Evolutionary conservation across 2,113 vertebrate genomes (phyloP).

Genomic region (Panthera uncia): DNA sequence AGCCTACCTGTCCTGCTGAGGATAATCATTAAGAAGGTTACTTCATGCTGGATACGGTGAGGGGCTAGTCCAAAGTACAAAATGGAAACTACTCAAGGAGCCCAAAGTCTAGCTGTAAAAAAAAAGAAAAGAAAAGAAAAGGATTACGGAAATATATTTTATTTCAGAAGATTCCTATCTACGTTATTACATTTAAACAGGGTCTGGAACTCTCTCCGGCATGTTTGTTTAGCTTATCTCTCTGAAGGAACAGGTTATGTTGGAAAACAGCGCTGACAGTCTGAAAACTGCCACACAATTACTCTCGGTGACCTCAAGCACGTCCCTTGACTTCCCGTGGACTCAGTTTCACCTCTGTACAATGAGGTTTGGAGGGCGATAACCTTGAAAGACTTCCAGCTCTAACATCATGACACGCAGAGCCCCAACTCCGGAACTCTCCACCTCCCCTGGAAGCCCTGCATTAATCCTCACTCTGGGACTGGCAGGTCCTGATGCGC

Average conservation of each 20-base stretch:
- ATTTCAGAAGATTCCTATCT: neutral
- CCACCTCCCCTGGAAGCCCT: neutral
- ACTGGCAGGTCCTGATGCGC: neutral
- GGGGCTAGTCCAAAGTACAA: neutral
- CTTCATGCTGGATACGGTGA: neutral
- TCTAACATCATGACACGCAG: neutral
- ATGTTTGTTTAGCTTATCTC: neutral
- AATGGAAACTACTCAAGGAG: neutral
- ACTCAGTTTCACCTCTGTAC: neutral
- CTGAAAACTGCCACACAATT: neutral
- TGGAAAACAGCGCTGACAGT: neutral
- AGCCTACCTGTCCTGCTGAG: neutral
- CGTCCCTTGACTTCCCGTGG: neutral
- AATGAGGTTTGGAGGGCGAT: neutral
- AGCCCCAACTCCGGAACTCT: neutral
- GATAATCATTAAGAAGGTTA: conserved; percentile 3
- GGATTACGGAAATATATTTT: neutral
- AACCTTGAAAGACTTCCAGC: neutral
- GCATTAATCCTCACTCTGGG: neutral
- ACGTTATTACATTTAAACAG: neutral
- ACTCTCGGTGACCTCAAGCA: neutral
- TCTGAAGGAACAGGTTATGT: neutral
- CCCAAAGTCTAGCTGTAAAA: neutral
- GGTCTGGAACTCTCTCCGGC: neutral
- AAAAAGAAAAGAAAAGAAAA: neutral